A percentile compares a stretch with the other conserved stretches of the same genome.
Evolutionary conservation across 1,140 invertebrate species (phyloP).

Genomic region (Drosophila yakuba): DNA sequence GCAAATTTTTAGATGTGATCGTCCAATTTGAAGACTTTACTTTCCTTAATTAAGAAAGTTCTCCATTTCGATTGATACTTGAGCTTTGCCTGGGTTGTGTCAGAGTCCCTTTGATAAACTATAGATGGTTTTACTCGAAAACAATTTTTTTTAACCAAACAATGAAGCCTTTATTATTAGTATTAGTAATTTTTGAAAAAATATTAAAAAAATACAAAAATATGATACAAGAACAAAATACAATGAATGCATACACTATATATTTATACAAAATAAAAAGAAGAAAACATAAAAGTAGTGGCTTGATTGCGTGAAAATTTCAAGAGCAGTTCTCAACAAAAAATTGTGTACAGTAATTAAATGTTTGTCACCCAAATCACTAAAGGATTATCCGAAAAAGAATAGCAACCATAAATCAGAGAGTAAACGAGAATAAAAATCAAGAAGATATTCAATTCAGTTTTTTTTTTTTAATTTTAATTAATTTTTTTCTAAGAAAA

Average conservation of each 20-base stretch:
- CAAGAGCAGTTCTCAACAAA: slow-evolving; percentile 20
- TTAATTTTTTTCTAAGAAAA: slow-evolving; percentile 43
- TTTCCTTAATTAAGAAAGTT: neutral
- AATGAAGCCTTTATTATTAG: slow-evolving; percentile 39
- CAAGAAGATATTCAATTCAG: slow-evolving; percentile 13
- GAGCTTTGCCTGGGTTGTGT: slow-evolving; percentile 46
- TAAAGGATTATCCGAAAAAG: slow-evolving; percentile 8
- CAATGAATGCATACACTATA: slow-evolving; percentile 47
- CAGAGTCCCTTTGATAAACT: slow-evolving; percentile 20
- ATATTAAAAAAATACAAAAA: slow-evolving; percentile 6
- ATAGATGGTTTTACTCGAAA: slow-evolving; percentile 9
- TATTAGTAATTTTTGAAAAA: slow-evolving; percentile 41
- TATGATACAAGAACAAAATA: slow-evolving; percentile 2
- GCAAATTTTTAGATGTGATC: neutral
- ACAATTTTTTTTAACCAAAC: slow-evolving; percentile 12
- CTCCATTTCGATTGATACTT: slow-evolving; percentile 22
- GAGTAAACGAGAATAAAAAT: slow-evolving; percentile 13
- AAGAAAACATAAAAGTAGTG: slow-evolving; percentile 24
- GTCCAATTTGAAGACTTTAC: neutral
- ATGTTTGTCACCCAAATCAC: slow-evolving; percentile 16
- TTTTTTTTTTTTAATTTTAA: slow-evolving; percentile 38
- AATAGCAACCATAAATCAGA: slow-evolving; percentile 39
- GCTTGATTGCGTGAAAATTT: slow-evolving; percentile 37
- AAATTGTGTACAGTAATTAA: slow-evolving; percentile 38
- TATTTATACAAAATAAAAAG: slow-evolving; percentile 40